Conservation (phyloP, 1,140 invertebrate species). For the Sitobion miscanthi region DNA sequence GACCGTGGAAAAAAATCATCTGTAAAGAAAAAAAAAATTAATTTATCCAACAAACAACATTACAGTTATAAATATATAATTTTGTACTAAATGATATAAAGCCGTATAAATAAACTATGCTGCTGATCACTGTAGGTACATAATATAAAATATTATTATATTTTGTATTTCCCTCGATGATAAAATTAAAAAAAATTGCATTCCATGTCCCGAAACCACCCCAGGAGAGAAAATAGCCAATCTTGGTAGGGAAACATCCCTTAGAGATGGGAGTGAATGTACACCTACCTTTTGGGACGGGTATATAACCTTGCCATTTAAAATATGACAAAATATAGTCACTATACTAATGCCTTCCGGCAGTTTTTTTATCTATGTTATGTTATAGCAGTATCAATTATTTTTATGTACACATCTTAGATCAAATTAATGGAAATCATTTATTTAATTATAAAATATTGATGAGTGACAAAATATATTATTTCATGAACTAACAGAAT, state of each 20-base stretch:
- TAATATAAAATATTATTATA: neutral
- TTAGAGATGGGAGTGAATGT: neutral
- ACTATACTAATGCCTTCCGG: neutral
- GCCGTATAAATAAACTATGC: neutral
- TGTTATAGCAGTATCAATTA: neutral
- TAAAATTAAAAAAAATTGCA: neutral
- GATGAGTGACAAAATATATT: neutral
- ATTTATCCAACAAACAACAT: neutral
- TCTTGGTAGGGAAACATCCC: neutral
- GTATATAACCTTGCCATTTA: neutral
- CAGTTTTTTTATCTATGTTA: neutral
- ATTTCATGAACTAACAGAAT: neutral
- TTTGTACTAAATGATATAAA: neutral
- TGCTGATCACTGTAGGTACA: neutral
- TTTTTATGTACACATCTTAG: neutral
- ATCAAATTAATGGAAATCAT: neutral
- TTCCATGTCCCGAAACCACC: neutral
- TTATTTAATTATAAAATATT: neutral
- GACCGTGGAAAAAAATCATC: conserved; percentile 43
- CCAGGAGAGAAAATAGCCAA: neutral
- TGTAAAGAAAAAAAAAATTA: conserved; percentile 15
- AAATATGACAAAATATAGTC: neutral
- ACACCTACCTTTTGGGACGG: neutral
- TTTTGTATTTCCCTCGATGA: neutral
- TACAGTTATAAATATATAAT: neutral